These are phyloP conservation scores for Fragum fragum DNA, from an alignment of 2,888 invertebrate genomes.

Conservation along the genomic window DNA sequence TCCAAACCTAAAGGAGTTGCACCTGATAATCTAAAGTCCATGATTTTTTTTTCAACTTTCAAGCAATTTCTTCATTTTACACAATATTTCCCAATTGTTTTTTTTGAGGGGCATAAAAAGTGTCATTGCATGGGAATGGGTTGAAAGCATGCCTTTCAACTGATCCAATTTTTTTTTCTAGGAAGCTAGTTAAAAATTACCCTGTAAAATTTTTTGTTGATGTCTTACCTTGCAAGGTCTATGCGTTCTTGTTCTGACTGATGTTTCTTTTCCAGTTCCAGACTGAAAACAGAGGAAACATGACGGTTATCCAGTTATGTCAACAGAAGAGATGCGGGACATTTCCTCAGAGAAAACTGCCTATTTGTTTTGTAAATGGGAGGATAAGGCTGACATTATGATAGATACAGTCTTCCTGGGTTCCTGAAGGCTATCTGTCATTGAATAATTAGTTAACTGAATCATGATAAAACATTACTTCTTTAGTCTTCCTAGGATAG, in stretches of 20 bases:
- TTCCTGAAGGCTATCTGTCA: not conserved
- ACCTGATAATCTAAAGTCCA: no score
- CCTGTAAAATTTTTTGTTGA: no score
- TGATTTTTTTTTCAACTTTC: no score
- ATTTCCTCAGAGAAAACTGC: not conserved
- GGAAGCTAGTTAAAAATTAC: no score
- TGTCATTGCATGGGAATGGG: no score
- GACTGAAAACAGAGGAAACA: slow-evolving; percentile 63
- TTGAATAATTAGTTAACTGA: slow-evolving; percentile 1
- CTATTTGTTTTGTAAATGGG: not conserved
- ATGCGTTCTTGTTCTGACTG: slow-evolving; percentile 78
- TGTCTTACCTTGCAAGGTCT: slow-evolving; percentile 80
- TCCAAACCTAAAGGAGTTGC: no score
- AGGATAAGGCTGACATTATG: not conserved
- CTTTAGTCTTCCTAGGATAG: no score
- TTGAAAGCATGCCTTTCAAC: no score
- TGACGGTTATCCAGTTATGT: not conserved
- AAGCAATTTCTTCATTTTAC: no score
- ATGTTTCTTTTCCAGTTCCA: slow-evolving; percentile 76
- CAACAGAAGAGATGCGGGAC: not conserved
- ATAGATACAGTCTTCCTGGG: not conserved
- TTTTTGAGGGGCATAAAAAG: no score
- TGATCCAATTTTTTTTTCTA: not conserved
- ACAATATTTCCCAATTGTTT: no score
- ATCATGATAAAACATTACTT: not conserved